These are phyloP conservation scores for Cottoperca gobio DNA, from an alignment of 2,797 vertebrate genomes.

Conservation along the genomic window DNA sequence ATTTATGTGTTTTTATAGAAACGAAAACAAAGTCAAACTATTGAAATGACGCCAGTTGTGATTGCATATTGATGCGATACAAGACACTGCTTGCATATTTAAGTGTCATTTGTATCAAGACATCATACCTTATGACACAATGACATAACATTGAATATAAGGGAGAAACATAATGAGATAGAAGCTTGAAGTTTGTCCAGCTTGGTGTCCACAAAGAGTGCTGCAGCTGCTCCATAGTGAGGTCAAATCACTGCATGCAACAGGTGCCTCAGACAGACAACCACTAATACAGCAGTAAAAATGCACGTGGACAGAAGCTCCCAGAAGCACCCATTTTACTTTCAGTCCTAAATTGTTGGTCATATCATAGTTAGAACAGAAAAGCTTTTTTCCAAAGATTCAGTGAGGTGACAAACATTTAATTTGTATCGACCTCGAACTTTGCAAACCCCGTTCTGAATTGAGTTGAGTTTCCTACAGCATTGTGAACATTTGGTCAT, in stretches of 20 bases:
- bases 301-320: constrained; percentile 7
- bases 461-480: not conserved
- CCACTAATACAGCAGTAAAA: constrained; percentile 17
- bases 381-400: constrained; percentile 20
- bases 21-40: too few species aligned
- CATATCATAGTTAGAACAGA: not conserved
- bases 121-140: not conserved
- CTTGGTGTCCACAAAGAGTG: not conserved
- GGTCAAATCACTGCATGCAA: not conserved
- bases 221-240: not conserved
- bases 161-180: not conserved
- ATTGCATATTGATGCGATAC: not conserved
- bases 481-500: not conserved
- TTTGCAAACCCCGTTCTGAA: not conserved
- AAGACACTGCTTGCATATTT: not conserved
- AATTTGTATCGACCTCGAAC: not conserved
- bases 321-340: constrained; percentile 10
- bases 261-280: constrained; percentile 6
- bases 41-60: not conserved
- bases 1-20: constrained; percentile 5
- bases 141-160: not conserved
- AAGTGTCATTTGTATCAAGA: not conserved
- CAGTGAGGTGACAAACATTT: constrained; percentile 17
- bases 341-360: not conserved
- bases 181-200: not conserved